Conservation (phyloP, 2,888 invertebrate species). For the Tenthredo amoena region DNA sequence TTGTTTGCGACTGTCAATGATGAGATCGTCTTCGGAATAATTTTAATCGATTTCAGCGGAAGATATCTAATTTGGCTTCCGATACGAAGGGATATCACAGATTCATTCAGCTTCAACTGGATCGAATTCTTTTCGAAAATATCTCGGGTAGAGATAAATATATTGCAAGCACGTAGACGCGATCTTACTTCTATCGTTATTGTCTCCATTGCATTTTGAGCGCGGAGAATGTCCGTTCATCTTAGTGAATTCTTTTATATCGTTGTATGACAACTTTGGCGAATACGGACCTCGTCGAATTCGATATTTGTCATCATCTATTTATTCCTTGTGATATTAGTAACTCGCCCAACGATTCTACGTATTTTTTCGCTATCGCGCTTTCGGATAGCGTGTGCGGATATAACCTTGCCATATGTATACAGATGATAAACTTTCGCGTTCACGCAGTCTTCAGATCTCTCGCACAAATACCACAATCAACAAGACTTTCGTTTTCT, state of each 20-base stretch:
- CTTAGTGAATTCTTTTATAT: neutral
- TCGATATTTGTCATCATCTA: neutral
- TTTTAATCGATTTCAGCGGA: constrained; percentile 64
- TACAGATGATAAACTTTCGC: neutral
- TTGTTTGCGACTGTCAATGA: constrained; percentile 66
- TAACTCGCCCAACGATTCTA: neutral
- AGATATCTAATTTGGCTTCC: constrained; percentile 63
- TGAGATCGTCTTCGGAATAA: constrained; percentile 71
- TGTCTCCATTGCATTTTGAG: constrained; percentile 58
- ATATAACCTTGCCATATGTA: constrained; percentile 37
- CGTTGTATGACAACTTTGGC: neutral
- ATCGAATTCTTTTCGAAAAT: constrained; percentile 60
- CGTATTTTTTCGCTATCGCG: neutral
- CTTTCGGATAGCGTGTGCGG: neutral
- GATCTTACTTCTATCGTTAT: constrained; percentile 73
- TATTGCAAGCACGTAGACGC: constrained; percentile 71
- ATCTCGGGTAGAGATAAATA: constrained; percentile 67
- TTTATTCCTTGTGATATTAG: constrained; percentile 3
- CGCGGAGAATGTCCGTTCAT: constrained; percentile 29
- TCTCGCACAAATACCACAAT: neutral
- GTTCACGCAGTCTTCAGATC: neutral
- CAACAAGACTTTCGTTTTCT: neutral
- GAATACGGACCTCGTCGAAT: neutral
- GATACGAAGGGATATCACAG: constrained; percentile 65
- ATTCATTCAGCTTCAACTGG: constrained; percentile 68